A percentile compares a stretch with the other conserved stretches of the same genome.
Conservation (phyloP, 2,797 vertebrate genomes). For the Enteromius thamalakanensis region DNA sequence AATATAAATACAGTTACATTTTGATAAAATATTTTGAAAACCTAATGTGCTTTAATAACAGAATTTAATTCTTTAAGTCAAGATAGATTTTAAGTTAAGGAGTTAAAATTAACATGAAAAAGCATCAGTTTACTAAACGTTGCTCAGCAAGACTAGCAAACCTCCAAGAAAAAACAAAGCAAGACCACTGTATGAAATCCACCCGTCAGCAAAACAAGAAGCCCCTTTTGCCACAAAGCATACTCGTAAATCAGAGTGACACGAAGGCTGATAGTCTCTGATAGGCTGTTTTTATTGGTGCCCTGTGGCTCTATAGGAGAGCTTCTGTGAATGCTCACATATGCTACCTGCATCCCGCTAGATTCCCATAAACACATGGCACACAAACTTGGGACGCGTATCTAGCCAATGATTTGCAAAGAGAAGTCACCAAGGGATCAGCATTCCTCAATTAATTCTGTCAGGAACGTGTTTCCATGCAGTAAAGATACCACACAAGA, state of each 20-base stretch:
- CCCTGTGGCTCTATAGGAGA: conserved; percentile 52
- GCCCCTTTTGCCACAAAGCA: conserved; percentile 47
- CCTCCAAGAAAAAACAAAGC: conserved; percentile 38
- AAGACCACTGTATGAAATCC: conserved; percentile 53
- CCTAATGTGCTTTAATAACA: too few relatives aligned
- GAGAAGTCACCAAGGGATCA: conserved; percentile 22
- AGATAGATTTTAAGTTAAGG: neutral
- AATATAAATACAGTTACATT: neutral
- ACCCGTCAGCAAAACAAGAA: conserved; percentile 61
- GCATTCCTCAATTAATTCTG: conserved; percentile 30
- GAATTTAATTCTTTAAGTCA: neutral
- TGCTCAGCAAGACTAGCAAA: conserved; percentile 45
- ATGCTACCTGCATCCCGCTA: conserved; percentile 41
- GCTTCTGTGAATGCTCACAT: conserved; percentile 45
- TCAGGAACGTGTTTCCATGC: conserved; percentile 30
- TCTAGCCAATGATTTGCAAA: conserved; percentile 31
- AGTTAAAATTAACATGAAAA: neutral
- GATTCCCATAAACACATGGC: conserved; percentile 33
- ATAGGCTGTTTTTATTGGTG: conserved; percentile 59
- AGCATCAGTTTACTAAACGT: neutral
- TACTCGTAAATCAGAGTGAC: conserved; percentile 60
- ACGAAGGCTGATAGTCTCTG: conserved; percentile 59
- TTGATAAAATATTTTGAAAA: neutral
- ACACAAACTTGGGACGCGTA: conserved; percentile 33
- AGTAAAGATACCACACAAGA: conserved; percentile 24